A percentile compares a stretch with the other conserved stretches of the same genome.
These are phyloP conservation scores for Blastobasis lacticolella DNA, from an alignment of 2,888 invertebrate genomes.

Conservation along the genomic window DNA sequence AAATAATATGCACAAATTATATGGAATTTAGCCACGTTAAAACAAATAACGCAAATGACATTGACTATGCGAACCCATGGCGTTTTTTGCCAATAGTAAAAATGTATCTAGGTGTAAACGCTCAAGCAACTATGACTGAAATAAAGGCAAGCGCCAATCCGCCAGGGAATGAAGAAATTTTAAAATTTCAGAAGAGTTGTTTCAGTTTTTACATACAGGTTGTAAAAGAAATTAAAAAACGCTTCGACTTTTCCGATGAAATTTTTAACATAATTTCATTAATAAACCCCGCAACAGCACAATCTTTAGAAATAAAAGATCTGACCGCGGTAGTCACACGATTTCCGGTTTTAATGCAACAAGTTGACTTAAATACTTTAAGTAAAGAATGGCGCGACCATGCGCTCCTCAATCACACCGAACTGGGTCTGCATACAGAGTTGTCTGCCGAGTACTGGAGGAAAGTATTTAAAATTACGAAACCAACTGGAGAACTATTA, in stretches of 20 bases:
- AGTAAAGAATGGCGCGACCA: conserved; percentile 1
- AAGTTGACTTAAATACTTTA: not conserved
- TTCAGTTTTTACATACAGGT: not conserved
- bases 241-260: conserved; percentile 2
- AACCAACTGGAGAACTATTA: not conserved
- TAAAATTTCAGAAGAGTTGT: not conserved
- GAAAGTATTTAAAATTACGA: not conserved
- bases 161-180: too few relatives aligned
- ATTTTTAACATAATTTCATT: not conserved
- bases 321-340: not conserved
- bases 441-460: not conserved
- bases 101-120: not conserved
- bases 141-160: not conserved
- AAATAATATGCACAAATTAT: conserved; percentile 8
- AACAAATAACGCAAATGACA: conserved; percentile 1
- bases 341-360: not conserved
- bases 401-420: not conserved
- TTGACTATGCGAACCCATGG: conserved; percentile 1
- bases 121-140: not conserved
- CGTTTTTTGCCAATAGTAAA: not conserved
- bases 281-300: not conserved
- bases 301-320: not conserved
- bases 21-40: conserved; percentile 7
- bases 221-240: not conserved
- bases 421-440: not conserved